Evolutionary conservation across 2,797 vertebrate genomes (phyloP), one percentile per base, ranked within the genome.

Genomic region (Ambastaia sidthimunki): DNA sequence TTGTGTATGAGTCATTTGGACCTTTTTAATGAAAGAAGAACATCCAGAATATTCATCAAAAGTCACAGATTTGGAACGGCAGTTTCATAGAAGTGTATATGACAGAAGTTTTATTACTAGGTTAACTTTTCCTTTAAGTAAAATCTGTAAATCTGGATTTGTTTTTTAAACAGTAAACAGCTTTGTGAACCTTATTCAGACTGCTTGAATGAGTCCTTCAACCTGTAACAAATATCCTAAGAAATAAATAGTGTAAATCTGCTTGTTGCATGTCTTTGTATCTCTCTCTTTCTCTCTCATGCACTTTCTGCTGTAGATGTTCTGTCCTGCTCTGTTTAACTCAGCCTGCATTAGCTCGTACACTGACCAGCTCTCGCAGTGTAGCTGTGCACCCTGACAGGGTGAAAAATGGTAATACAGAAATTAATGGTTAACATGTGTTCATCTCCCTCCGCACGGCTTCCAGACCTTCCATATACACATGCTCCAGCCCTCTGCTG

Each of bases 321-420:
- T 94, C 90, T 93, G 93, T 93, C 92, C 86, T 90, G 89, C 92
- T 89, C 88, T 89, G 91, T 90, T 92, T 90, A 91, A 92, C 95
- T 96, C 94, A 93, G 90, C 91, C 93, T 89, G 86, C 91, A 96
- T 96, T 96, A 95, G 81, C 57, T 82, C 23, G 89, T 95, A 96
- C 95, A 96, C 92, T 94, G 90, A 89, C 92, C 95, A 96, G 95
- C 80, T 71, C 93, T 91, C 90, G 90, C 83, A 73, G 89, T 89
- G 82, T 89, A 92, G 91, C 88, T 88, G 90, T 90, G 90, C 69
- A 91, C 91, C 89, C 93, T 93, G 95, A 95, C 95, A 96, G 90
- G 94, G 94, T 96, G 95, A 96, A 96, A 96, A 95, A 96, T 96
- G 94, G 95, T 95, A 95, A 96, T 93, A 90, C 88, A 92, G 91